Evolutionary conservation across 23 tunicate species (phyloP).

Genomic region (Phallusia fumigata): DNA sequence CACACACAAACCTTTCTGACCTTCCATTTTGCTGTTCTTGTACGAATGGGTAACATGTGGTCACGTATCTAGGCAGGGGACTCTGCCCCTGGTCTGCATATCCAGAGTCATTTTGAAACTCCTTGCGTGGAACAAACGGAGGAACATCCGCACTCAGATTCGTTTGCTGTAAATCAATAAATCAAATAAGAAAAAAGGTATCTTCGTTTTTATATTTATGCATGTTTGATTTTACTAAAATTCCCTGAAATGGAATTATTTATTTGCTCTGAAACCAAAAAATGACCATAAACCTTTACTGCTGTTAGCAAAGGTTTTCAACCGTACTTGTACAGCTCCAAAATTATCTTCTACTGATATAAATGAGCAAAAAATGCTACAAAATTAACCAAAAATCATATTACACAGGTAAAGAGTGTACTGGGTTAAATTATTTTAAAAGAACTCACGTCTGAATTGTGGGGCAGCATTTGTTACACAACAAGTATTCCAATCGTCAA

Average conservation of each 20-base stretch:
- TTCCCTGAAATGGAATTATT: too few species aligned
- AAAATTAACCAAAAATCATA: too few species aligned
- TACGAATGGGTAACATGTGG: slow-evolving; percentile 97
- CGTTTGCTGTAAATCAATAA: slow-evolving; percentile 47
- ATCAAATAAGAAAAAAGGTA: too few species aligned
- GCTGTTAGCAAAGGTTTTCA: too few species aligned
- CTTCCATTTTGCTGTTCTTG: slow-evolving; percentile 67
- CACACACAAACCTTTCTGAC: background rate
- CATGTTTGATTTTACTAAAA: too few species aligned
- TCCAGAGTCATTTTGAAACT: slow-evolving; percentile 21
- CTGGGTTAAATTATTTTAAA: background rate
- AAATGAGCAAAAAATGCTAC: too few species aligned
- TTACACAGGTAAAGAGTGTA: too few species aligned
- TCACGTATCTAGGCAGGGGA: slow-evolving; percentile 84
- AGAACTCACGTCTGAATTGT: background rate
- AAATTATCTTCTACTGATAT: too few species aligned
- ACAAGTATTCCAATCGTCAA: slow-evolving; percentile 1
- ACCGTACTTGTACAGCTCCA: too few species aligned
- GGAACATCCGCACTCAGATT: slow-evolving; percentile 88
- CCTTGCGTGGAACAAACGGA: slow-evolving; percentile 80
- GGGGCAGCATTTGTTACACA: slow-evolving; percentile 14
- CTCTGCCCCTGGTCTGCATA: slow-evolving; percentile 18
- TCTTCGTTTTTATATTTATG: too few species aligned
- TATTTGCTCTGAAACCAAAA: too few species aligned
- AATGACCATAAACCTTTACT: too few species aligned